These are phyloP conservation scores for Mythimna vitellina DNA, from an alignment of 2,888 invertebrate species.

Conservation along the genomic window DNA sequence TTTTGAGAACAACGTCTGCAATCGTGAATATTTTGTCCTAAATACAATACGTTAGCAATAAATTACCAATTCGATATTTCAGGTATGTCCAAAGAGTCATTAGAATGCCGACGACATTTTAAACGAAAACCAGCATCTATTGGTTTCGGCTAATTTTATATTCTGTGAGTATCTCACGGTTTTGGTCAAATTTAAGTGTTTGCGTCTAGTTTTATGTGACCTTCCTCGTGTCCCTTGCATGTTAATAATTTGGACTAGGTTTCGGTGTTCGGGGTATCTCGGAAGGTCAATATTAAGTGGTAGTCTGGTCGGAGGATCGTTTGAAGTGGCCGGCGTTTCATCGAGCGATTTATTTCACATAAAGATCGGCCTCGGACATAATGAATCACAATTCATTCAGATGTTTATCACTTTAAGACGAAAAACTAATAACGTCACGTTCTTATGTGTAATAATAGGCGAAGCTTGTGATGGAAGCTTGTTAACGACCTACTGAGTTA, in stretches of 20 bases:
- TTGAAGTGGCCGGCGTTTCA: slow-evolving; percentile 83
- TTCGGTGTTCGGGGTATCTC: slow-evolving; percentile 56
- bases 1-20: slow-evolving; percentile 71
- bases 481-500: slow-evolving; percentile 13
- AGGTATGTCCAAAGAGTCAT: slow-evolving; percentile 81
- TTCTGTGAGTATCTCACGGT: slow-evolving; percentile 77
- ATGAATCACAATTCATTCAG: slow-evolving; percentile 85
- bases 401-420: slow-evolving; percentile 87
- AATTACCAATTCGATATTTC: slow-evolving; percentile 84
- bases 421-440: slow-evolving; percentile 85
- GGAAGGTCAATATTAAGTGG: slow-evolving; percentile 70
- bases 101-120: slow-evolving; percentile 85
- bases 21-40: slow-evolving; percentile 72
- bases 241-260: slow-evolving; percentile 56
- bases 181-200: slow-evolving; percentile 73
- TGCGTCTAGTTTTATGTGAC: slow-evolving; percentile 68
- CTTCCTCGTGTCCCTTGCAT: slow-evolving; percentile 67
- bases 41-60: slow-evolving; percentile 84
- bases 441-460: slow-evolving; percentile 62
- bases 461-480: slow-evolving; percentile 39
- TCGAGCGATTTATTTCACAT: slow-evolving; percentile 85
- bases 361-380: slow-evolving; percentile 81
- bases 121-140: slow-evolving; percentile 74
- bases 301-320: slow-evolving; percentile 68
- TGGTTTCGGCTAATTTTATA: slow-evolving; percentile 80